Evolutionary conservation across 2,888 invertebrate species (phyloP), one percentile per base, ranked within the genome.

Genomic region (Pristionchus exspectatus): DNA sequence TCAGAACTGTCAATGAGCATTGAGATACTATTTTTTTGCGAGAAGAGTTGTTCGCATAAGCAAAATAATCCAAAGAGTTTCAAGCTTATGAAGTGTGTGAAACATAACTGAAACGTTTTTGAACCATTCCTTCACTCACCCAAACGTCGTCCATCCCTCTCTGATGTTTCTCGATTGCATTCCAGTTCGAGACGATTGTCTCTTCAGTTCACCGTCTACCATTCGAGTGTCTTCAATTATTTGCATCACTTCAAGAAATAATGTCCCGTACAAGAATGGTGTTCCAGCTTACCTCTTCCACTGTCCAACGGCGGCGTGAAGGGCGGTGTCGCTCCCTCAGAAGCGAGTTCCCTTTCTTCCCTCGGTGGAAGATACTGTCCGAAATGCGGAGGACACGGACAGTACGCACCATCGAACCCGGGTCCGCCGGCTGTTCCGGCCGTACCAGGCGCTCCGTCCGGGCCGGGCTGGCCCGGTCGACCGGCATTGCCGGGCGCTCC

Each of bases 401-500:
- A 77, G 44, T 77, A 77, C 24, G 77, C 77, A 16, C 33, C 77
- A 21, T 77, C 77, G 24, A 44, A 50, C 1, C 84, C 84, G 14
- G 56, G 56, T 14, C 21, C 30, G 12, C 84, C 56, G 5, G 38
- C 84, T 10, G 30, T 10, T 9, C 84, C 56, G 1, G 24, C 56
- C 7, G 14, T 21, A 2, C 84, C 84, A 12, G 84, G 30, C 27
- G 30, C 4, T 10, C 86, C 86, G 27, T 33, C 9, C 1, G n/a
- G 14, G 4, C 86, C 86, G 4, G 86, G 86, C 24, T 10, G 10
- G 0, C 86, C 86, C 12, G 86, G 86, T 4, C 12, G 38, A 2
- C 86, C 86, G 24, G 86, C 38, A 14, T 12, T 24, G 24, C 86
- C 86, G 10, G 86, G 86, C n/a, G 86, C 63, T 10, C 86, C 86